Base-by-base conservation (phyloP, 2,113 vertebrate genomes). In the Neofelis nebulosa region DNA sequence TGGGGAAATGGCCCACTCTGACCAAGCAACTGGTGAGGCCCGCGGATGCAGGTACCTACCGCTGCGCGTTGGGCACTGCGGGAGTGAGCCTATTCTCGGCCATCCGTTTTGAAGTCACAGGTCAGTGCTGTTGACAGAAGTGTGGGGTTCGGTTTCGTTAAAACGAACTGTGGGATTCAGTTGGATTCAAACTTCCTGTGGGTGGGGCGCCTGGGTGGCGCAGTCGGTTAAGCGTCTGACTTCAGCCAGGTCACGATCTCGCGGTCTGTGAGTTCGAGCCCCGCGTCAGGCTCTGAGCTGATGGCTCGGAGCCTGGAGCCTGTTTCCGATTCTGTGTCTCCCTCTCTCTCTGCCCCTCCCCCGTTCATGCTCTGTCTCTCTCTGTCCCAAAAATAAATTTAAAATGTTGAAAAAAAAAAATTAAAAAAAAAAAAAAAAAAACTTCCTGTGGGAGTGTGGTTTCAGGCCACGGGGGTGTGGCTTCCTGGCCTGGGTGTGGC, bases 101-200 rank as follows among this genome's bases (percentile, higher is more conserved):
- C 81, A 93, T 98, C 21, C 3, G 6, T 23, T 98, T 82, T 7
- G 66, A n/a, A 0, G 98, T 98, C 89, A 79, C 14, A 94, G 97
- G 98, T 98, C 91, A 65, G 98, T 29, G 52, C 79, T 25, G 83
- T n/a, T 11, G 50, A 45, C 31, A 29, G 18, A 16, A 55, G 27
- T 45, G 69, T 16, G 63, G 48, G 25, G 18, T 18, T 66, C 3
- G 0, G 38, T 1, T 36, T 45, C 7, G 0, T 45, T 7, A 8
- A 45, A 45, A 45, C 45, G 18, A 16, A 48, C 19, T 45, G 69
- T 10, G 63, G 48, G 25, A n/a, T 21, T 66, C 3, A 1, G 38
- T 1, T 36, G 18, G 31, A 33, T 33, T 27, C 4, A 23, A 38
- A n/a, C 52, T 71, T 79, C 33, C 33, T 27, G 33, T 36, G 0